Conservation (phyloP, 2,888 invertebrate species). For the Aporophyla lueneburgensis region DNA sequence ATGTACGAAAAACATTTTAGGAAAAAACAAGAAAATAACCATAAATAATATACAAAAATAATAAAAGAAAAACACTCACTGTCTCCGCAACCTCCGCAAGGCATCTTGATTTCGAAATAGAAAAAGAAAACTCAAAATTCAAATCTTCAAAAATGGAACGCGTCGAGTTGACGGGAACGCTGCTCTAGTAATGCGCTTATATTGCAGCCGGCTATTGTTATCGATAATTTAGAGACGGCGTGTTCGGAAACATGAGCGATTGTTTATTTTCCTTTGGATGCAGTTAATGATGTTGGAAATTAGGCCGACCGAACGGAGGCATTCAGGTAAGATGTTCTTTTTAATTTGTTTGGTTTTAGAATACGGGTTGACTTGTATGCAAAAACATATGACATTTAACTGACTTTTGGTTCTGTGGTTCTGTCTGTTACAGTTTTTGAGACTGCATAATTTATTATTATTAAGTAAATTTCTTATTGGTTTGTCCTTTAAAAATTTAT, state of each 20-base stretch:
- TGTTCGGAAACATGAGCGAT: constrained; percentile 58
- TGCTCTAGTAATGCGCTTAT: constrained; percentile 61
- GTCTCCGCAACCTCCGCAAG: constrained; percentile 87
- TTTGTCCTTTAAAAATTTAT: neutral
- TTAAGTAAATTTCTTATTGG: neutral
- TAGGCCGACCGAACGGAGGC: constrained; percentile 7
- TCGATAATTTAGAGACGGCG: constrained; percentile 54
- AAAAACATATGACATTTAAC: neutral
- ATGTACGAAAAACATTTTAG: neutral
- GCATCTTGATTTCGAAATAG: constrained; percentile 77
- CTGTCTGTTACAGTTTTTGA: neutral
- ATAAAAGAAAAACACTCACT: constrained; percentile 78
- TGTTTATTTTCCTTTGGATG: constrained; percentile 55
- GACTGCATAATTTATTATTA: neutral
- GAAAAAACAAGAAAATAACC: neutral
- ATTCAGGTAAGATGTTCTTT: constrained; percentile 26
- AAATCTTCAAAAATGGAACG: constrained; percentile 49
- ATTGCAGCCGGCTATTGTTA: constrained; percentile 49
- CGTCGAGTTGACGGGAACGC: constrained; percentile 55
- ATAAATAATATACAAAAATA: neutral
- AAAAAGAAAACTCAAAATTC: constrained; percentile 50
- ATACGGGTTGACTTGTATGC: neutral
- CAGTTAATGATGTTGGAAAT: constrained; percentile 36
- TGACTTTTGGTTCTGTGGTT: neutral
- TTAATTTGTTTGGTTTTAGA: constrained; percentile 12